A percentile compares a stretch with the other conserved stretches of the same genome.
Conservation (phyloP, 92 coral and sea anemone genomes). For the Pocillopora meandrina region DNA sequence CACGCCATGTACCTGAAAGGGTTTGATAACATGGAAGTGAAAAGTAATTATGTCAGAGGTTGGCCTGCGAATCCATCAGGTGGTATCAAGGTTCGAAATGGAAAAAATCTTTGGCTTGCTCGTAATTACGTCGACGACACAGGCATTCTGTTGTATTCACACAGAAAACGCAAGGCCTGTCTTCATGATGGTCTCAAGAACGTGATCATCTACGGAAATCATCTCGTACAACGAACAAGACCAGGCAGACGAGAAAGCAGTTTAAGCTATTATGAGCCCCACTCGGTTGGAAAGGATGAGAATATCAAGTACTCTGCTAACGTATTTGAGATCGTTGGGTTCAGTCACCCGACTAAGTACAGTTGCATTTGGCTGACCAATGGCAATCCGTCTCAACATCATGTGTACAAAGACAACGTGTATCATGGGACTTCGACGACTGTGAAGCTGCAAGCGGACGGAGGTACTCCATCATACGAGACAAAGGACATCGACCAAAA, state of each 20-base stretch:
- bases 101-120: slow-evolving; percentile 31
- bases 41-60: slow-evolving; percentile 58
- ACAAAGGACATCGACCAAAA: neutral
- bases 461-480: slow-evolving; percentile 8
- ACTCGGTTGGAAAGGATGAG: slow-evolving; percentile 34
- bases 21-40: slow-evolving; percentile 24
- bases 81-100: slow-evolving; percentile 59
- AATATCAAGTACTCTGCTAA: slow-evolving; percentile 43
- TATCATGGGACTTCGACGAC: slow-evolving; percentile 33
- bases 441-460: slow-evolving; percentile 32
- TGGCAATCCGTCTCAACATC: slow-evolving; percentile 29
- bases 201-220: slow-evolving; percentile 58
- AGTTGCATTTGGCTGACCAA: slow-evolving; percentile 27
- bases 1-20: slow-evolving; percentile 68
- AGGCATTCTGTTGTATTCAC: slow-evolving; percentile 41
- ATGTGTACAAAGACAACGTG: slow-evolving; percentile 61
- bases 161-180: neutral
- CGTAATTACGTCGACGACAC: slow-evolving; percentile 62
- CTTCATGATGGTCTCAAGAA: slow-evolving; percentile 40
- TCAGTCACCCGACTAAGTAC: slow-evolving; percentile 18
- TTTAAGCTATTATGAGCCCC: slow-evolving; percentile 52
- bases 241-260: slow-evolving; percentile 14
- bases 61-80: slow-evolving; percentile 48
- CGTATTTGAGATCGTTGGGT: slow-evolving; percentile 39
- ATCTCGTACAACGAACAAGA: slow-evolving; percentile 33